Evolutionary conservation across 2,113 vertebrate genomes (phyloP), one percentile per base, ranked within the genome.

Genomic region (Chascanopsetta lugubris): DNA sequence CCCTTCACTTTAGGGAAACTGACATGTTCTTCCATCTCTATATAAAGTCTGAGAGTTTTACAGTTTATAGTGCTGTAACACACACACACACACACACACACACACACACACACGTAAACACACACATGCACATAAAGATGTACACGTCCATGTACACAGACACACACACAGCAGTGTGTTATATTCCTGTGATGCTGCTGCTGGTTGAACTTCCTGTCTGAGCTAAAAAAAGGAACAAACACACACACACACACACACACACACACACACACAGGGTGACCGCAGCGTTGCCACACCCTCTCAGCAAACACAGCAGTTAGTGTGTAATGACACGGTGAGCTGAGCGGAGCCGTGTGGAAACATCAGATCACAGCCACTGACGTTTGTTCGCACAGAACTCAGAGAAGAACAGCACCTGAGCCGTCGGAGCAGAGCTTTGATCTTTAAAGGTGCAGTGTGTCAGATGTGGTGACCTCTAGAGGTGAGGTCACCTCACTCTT

Each of bases 251-350:
- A 66, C 46, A 42, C 32, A 49, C 49, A 30, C 67, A 38, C 55
- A 55, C 54, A 49, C 29, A 56, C 45, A 51, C 68, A 54, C 64
- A 61, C 57, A 38, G 42, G 12, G 32, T 48, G 32, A 60, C 82
- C 78, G 58, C 82, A 87, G 46, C 1, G 78, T 22, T n/a, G 73
- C 80, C 84, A 81, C 88, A 82, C 88, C 86, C 88, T 82, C 75
- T 70, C 72, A 75, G 72, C 75, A 77, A 84, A 85, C 15, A 86
- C 63, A 75, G 87, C 7, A 49, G 70, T 84, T 51, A 59, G 13
- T 21, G 69, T 84, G 72, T 72, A 63, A 72, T 70, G 71, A 82
- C 58, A 77, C 72, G 74, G 61, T 69, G n/a, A n/a, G n/a, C n/a
- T n/a, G n/a, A n/a, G n/a, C n/a, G 45, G 17, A 57, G 43, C 34